A percentile compares a stretch with the other conserved stretches of the same genome.
These are phyloP conservation scores for Cerastis rubricosa DNA, from an alignment of 2,888 invertebrate genomes.

Conservation along the genomic window DNA sequence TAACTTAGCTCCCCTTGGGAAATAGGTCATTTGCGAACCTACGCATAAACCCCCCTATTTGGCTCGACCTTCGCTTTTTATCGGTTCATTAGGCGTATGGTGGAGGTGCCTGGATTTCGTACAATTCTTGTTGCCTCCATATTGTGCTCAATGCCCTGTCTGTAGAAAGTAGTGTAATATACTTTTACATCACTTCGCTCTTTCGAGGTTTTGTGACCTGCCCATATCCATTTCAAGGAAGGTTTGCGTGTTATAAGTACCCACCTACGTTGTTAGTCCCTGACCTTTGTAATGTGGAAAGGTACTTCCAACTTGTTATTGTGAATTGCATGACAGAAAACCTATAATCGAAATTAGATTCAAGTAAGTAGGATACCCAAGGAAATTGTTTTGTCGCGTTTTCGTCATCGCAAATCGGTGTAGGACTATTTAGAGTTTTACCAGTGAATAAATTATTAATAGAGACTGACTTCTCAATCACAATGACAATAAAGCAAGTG, in stretches of 20 bases:
- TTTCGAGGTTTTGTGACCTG: constrained; percentile 53
- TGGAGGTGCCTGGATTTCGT: constrained; percentile 15
- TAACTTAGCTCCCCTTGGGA: constrained; percentile 42
- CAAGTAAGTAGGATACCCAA: background rate
- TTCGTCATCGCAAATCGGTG: constrained; percentile 16
- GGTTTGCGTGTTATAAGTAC: constrained; percentile 54
- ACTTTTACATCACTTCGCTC: constrained; percentile 31
- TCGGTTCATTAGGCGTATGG: constrained; percentile 48
- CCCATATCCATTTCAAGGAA: constrained; percentile 55
- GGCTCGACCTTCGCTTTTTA: constrained; percentile 54
- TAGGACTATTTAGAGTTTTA: constrained; percentile 10
- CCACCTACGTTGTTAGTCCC: constrained; percentile 46
- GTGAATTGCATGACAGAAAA: constrained; percentile 28
- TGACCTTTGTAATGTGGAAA: constrained; percentile 53
- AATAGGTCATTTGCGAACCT: constrained; percentile 56
- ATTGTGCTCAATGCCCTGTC: constrained; percentile 14
- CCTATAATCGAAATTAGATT: constrained; percentile 17
- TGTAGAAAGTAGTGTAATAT: constrained; percentile 32
- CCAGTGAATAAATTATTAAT: background rate
- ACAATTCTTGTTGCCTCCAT: constrained; percentile 32
- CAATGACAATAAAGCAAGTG: constrained; percentile 22
- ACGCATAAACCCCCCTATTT: constrained; percentile 33
- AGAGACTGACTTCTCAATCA: background rate
- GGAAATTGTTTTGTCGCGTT: constrained; percentile 11
- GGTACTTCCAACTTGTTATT: constrained; percentile 34